A percentile compares a stretch with the other conserved stretches of the same genome.
Conservation (phyloP, 37 sponge, comb jelly and placozoan genomes). For the Tethya wilhelma region DNA sequence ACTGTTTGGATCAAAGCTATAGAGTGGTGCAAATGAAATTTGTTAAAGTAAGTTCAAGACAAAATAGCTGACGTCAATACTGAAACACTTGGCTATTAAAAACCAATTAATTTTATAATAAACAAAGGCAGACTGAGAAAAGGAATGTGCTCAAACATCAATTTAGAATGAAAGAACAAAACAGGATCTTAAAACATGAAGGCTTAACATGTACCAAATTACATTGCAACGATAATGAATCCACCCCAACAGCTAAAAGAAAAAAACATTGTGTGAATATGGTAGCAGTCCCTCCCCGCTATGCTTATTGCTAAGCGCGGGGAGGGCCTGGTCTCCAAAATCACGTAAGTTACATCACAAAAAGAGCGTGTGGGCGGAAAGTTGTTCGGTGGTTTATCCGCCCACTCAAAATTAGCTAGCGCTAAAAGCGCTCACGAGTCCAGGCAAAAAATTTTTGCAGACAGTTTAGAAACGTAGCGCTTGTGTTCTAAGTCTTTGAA, state of each 20-base stretch:
- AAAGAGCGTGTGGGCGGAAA: too few relatives aligned
- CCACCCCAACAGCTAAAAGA: conserved; percentile 11
- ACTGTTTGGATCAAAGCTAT: conserved; percentile 2
- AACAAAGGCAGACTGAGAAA: not conserved
- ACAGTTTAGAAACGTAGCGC: too few relatives aligned
- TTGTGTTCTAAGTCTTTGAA: too few relatives aligned
- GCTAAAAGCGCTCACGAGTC: too few relatives aligned
- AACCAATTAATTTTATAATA: not conserved
- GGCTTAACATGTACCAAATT: not conserved
- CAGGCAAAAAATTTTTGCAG: too few relatives aligned
- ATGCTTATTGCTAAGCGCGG: too few relatives aligned
- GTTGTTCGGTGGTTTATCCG: too few relatives aligned
- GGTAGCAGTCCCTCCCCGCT: too few relatives aligned
- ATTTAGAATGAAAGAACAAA: conserved; percentile 11
- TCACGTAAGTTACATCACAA: too few relatives aligned
- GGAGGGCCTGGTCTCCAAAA: too few relatives aligned
- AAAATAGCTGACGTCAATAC: not conserved
- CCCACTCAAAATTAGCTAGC: too few relatives aligned
- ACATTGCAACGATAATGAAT: conserved; percentile 1
- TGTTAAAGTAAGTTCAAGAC: not conserved
- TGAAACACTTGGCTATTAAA: not conserved
- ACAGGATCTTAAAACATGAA: conserved; percentile 5
- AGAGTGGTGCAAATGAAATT: not conserved
- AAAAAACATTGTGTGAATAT: not conserved
- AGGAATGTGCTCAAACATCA: not conserved